phyloP scores from a whole-genome alignment of 2,113 vertebrate species.

The Petaurus breviceps region DNA sequence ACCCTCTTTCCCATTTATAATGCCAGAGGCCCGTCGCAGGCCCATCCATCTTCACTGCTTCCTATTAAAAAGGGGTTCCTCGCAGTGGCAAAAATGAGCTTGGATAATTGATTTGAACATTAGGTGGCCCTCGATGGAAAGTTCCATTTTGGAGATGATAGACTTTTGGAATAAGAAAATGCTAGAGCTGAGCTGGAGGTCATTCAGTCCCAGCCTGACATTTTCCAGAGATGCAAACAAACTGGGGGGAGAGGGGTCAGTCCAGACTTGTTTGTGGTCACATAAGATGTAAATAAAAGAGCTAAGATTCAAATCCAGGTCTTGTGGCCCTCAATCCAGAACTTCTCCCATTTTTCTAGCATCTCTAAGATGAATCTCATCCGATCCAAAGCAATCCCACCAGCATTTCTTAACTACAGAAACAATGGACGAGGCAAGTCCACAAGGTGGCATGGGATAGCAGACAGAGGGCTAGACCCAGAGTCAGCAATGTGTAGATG shows the following conservation, averaged over 20 bases:
- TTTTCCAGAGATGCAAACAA: neutral
- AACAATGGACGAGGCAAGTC: neutral
- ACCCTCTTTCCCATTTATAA: conserved; percentile 38
- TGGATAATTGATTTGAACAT: conserved; percentile 45
- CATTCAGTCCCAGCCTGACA: neutral
- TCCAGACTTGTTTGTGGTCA: neutral
- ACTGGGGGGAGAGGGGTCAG: neutral
- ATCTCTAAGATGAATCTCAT: neutral
- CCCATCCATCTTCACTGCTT: conserved; percentile 4
- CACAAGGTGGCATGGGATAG: neutral
- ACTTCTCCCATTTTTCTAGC: neutral
- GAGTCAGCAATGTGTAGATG: neutral
- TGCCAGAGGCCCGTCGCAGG: conserved; percentile 2
- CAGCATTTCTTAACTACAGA: neutral
- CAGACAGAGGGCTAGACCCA: neutral
- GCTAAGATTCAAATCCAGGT: neutral
- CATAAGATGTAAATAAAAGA: neutral
- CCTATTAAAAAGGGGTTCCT: neutral
- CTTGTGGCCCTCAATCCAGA: neutral
- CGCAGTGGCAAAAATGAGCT: conserved; percentile 29
- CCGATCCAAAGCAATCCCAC: neutral
- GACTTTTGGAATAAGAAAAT: neutral
- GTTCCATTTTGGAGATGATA: neutral
- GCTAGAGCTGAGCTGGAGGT: neutral
- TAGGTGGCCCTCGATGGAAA: conserved; percentile 52